Conservation (phyloP, 2,888 invertebrate species). For the Clistopyga incitator region DNA sequence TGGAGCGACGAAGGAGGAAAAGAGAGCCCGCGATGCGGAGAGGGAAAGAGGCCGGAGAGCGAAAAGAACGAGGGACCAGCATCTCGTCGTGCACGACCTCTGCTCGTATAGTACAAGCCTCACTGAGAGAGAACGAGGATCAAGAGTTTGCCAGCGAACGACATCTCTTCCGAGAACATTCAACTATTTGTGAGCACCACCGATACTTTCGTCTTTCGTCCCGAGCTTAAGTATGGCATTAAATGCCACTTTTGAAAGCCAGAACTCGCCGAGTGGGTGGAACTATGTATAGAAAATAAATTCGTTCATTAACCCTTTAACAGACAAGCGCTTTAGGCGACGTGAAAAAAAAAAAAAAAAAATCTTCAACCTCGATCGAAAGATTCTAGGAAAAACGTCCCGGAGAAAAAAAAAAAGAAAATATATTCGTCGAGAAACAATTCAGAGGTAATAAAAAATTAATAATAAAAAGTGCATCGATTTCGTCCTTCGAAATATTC, state of each 20-base stretch:
- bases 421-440: no score
- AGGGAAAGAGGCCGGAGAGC: conserved; percentile 6
- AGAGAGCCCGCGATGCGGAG: conserved; percentile 39
- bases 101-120: neutral
- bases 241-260: neutral
- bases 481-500: no score
- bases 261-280: neutral
- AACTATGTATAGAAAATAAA: conserved; percentile 5
- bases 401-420: no score
- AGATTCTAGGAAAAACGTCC: no score
- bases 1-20: conserved; percentile 47
- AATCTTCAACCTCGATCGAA: no score
- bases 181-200: conserved; percentile 21
- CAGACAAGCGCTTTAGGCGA: conserved; percentile 49
- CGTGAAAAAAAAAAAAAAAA: no score
- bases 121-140: neutral
- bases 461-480: no score
- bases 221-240: neutral
- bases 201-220: neutral
- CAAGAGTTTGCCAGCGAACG: conserved; percentile 27
- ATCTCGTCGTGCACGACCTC: conserved; percentile 44
- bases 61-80: conserved; percentile 48
- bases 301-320: neutral
- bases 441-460: no score
- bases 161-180: conserved; percentile 51